Percentiles rank a stretch among this genome's conserved stretches.
These are phyloP conservation scores for Nezara viridula DNA, from an alignment of 2,888 invertebrate species.

Conservation along the genomic window DNA sequence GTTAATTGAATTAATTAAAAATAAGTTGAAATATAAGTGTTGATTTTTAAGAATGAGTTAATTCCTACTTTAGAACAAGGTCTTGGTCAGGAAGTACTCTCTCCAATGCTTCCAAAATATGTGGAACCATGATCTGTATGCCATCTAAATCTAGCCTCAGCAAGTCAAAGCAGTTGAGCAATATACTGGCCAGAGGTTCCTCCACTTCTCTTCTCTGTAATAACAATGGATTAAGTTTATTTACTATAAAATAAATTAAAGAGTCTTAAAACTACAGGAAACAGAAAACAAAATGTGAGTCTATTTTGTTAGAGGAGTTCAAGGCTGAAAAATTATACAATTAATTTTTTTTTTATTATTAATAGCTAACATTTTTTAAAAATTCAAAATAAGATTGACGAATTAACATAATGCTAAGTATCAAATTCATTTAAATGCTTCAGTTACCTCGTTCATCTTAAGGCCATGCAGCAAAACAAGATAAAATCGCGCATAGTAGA, in stretches of 20 bases:
- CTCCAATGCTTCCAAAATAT: conserved; percentile 90
- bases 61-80: conserved; percentile 77
- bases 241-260: no score
- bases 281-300: no score
- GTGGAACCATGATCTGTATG: conserved; percentile 90
- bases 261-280: no score
- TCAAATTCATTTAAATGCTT: background rate
- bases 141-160: conserved; percentile 94
- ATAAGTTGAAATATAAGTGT: no score
- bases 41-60: background rate
- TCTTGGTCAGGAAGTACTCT: conserved; percentile 90
- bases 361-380: no score
- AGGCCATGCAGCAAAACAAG: conserved; percentile 91
- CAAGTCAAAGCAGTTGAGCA: conserved; percentile 88
- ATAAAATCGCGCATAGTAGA: conserved; percentile 94
- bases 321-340: no score
- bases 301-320: no score
- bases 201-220: conserved; percentile 74
- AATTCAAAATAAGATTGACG: no score
- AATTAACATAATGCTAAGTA: no score
- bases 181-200: conserved; percentile 88
- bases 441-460: conserved; percentile 74
- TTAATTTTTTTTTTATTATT: no score
- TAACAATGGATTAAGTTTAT: background rate
- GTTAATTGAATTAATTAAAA: no score